Evolutionary conservation across 2,888 invertebrate genomes (phyloP), one percentile per base, ranked within the genome.

Genomic region (Mimumesa dahlbomi): DNA sequence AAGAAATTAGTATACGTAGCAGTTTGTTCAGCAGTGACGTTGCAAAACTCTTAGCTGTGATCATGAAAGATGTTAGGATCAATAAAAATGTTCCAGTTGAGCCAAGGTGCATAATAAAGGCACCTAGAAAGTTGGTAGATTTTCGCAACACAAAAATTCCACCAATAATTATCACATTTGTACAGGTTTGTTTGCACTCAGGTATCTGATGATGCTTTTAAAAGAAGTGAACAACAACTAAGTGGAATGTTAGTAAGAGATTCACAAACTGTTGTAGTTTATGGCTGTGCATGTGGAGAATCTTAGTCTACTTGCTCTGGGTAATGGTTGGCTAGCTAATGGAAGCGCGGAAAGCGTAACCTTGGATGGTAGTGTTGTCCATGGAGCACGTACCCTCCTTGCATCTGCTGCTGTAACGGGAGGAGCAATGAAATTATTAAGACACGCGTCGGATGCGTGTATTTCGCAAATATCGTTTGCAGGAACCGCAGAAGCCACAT

Each of bases 1-100:
- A 96, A 84, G 95, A 96, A 88, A 93, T 97, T 79, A 94, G 95
- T 73, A 92, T 97, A 76, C 93, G 95, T 57, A 97, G 96, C 87
- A 97, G 96, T 90, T 94, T 96, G 85, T 93, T 97, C 79, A 97
- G 96, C 87, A 96, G 96, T 1, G 96, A 96, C 80, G 94, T 96
- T 54, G 95, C 95, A 18, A 97, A 97, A 88, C 89, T 96, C 11
- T 90, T 97, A 2, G 95, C 95, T 2, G 93, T 97, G 16, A 93
- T 95, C n/a, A 93, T 96, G 75, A 92, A 93, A 70, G 95, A 96
- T 86, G 94, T 96, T 2, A 92, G 95, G 73, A 92, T 97, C 59
- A 95, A 95, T 81, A 95, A 96, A 88, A 94, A 95, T 90, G 93
- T 94, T 45, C 88, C 85, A 2, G 73, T 83, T 9, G 61, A 75